Conservation (phyloP, 2,797 vertebrate genomes). For the Rhodeus uyekii region DNA sequence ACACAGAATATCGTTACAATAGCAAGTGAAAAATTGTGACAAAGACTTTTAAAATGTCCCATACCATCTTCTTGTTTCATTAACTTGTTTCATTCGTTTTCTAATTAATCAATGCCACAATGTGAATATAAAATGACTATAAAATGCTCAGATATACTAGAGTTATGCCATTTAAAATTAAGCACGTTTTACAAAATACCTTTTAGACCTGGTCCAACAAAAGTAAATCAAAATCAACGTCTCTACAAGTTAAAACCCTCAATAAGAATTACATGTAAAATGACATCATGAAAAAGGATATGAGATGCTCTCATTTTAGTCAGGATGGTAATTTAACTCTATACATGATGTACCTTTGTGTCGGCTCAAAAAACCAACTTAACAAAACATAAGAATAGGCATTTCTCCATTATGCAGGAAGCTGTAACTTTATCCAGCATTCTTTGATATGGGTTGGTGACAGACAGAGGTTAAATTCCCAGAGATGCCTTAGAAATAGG, state of each 20-base stretch:
- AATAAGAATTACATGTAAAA: too few species aligned
- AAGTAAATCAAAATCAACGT: neutral
- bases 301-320: neutral
- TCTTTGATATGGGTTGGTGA: neutral
- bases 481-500: neutral
- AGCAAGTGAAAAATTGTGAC: neutral
- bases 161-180: neutral
- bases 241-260: neutral
- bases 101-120: too few species aligned
- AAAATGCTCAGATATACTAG: neutral
- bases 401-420: conserved; percentile 20
- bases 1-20: too few species aligned
- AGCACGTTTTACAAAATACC: neutral
- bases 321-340: neutral
- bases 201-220: neutral
- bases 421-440: conserved; percentile 11
- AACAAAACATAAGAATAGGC: conserved; percentile 5
- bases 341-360: neutral
- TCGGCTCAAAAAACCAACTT: neutral
- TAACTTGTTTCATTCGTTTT: neutral
- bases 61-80: neutral
- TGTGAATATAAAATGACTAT: too few species aligned
- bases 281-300: neutral
- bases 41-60: too few species aligned
- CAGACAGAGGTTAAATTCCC: conserved; percentile 2